Conservation (phyloP, 2,888 invertebrate genomes). For the Acrobasis repandana region DNA sequence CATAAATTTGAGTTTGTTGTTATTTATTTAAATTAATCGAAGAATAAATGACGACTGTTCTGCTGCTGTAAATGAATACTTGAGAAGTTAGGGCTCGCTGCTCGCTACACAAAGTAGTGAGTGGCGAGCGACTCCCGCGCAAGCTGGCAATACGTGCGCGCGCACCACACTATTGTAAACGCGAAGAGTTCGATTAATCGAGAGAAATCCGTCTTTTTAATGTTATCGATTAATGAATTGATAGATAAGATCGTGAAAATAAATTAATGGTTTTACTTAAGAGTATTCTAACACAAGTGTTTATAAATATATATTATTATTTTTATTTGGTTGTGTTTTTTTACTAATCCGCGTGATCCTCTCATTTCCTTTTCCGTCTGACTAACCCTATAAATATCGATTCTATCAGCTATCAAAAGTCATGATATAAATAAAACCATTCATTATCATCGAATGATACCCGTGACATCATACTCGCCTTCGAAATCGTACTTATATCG, state of each 20-base stretch:
- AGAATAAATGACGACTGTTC: slow-evolving; percentile 61
- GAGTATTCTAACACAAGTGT: slow-evolving; percentile 83
- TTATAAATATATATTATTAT: slow-evolving; percentile 84
- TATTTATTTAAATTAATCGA: slow-evolving; percentile 76
- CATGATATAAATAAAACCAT: slow-evolving; percentile 37
- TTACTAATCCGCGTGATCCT: slow-evolving; percentile 72
- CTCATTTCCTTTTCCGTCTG: slow-evolving; percentile 43
- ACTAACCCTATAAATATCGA: slow-evolving; percentile 55
- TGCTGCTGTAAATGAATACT: slow-evolving; percentile 41
- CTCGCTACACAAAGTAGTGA: slow-evolving; percentile 10
- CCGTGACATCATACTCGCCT: slow-evolving; percentile 25
- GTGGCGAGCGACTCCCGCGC: slow-evolving; percentile 7
- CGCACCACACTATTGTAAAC: slow-evolving; percentile 12
- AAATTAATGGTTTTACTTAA: slow-evolving; percentile 78
- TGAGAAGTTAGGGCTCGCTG: slow-evolving; percentile 36
- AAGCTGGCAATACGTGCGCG: slow-evolving; percentile 39
- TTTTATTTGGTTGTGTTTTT: slow-evolving; percentile 77
- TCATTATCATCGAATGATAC: slow-evolving; percentile 37
- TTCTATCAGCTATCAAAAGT: slow-evolving; percentile 77
- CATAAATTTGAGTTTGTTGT: slow-evolving; percentile 76
- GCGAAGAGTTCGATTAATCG: slow-evolving; percentile 49
- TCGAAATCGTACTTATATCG: slow-evolving; percentile 34
- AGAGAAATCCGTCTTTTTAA: slow-evolving; percentile 70
- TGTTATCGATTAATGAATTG: slow-evolving; percentile 77
- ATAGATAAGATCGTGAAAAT: slow-evolving; percentile 81